Percentiles rank a stretch among this genome's conserved stretches.
These are phyloP conservation scores for Rhopalosiphum padi DNA, from an alignment of 1,140 invertebrate genomes.

Conservation along the genomic window DNA sequence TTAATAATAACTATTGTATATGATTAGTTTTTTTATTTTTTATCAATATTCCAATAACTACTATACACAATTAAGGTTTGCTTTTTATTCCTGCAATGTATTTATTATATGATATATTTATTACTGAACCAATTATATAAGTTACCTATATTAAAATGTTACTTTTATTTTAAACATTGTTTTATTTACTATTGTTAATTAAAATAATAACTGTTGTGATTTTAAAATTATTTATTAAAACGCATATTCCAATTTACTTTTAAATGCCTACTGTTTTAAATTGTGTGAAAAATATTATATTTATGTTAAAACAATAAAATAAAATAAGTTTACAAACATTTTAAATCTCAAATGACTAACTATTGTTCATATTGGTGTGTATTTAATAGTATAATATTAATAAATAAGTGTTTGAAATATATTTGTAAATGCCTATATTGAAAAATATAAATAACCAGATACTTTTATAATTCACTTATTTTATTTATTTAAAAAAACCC, in stretches of 20 bases:
- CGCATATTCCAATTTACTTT: not conserved
- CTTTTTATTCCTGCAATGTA: not conserved
- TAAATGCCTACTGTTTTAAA: not conserved
- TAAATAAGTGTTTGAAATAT: not conserved
- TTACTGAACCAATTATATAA: conserved; percentile 24
- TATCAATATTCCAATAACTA: not conserved
- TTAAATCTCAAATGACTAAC: not conserved
- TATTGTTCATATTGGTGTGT: not conserved
- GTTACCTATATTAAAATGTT: not conserved
- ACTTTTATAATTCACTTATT: not conserved
- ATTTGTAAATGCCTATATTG: not conserved
- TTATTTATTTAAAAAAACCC: not conserved
- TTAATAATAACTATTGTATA: not conserved
- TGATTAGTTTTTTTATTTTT: not conserved
- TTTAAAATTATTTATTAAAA: conserved; percentile 37
- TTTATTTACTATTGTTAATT: not conserved
- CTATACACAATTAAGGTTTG: not conserved
- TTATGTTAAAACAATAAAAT: not conserved
- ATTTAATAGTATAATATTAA: not conserved
- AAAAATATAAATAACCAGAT: not conserved
- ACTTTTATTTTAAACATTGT: conserved; percentile 25
- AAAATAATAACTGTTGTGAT: conserved; percentile 12
- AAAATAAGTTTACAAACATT: not conserved
- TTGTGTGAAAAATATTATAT: not conserved
- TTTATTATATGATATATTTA: conserved; percentile 1